Base-by-base conservation (phyloP, 1,140 invertebrate genomes). In the Camponotus pennsylvanicus region DNA sequence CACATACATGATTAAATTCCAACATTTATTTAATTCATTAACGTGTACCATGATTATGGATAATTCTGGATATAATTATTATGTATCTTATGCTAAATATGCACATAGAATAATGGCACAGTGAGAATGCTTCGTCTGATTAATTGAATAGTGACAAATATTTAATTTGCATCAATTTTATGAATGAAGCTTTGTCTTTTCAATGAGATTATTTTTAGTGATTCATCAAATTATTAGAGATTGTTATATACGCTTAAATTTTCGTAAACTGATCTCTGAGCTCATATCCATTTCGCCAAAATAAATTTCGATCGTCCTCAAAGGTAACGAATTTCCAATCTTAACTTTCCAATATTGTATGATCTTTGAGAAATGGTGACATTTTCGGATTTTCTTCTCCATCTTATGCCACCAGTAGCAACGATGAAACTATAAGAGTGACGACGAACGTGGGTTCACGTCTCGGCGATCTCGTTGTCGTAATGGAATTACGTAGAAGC, bases 401-500 rank as follows among this genome's bases (percentile, higher is more conserved):
- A 45, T 61, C 61, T 40, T 13, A 73, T 3, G 32, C 11, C n/a
- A 32, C 27, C 55, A 61, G 37, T 37, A 75, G 37, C 78, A n/a
- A 45, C 34, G 45, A 57, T 27, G 40, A 61, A 73, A 61, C n/a
- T 73, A 11, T 59, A 87, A 61, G 52, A 5, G 32, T 75, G 69
- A 87, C 71, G 45, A 61, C 21, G 42, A 59, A 88, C 45, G 75
- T 71, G 49, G 11, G 21, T 66, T 80, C 52, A 69, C 42, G 42
- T 69, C 45, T 69, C 27, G 32, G 21, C 27, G 57, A 87, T 86
- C 86, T 86, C 57, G 13, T 71, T 37, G 42, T 32, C 9, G 52
- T 88, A 86, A 88, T 88, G 42, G 76, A 80, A 88, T 88, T 71
- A 86, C 69, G 42, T 83, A 55, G 15, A 83, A 82, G 69, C 55